Conservation (phyloP, 2,113 vertebrate genomes). For the Platysternon megacephalum region DNA sequence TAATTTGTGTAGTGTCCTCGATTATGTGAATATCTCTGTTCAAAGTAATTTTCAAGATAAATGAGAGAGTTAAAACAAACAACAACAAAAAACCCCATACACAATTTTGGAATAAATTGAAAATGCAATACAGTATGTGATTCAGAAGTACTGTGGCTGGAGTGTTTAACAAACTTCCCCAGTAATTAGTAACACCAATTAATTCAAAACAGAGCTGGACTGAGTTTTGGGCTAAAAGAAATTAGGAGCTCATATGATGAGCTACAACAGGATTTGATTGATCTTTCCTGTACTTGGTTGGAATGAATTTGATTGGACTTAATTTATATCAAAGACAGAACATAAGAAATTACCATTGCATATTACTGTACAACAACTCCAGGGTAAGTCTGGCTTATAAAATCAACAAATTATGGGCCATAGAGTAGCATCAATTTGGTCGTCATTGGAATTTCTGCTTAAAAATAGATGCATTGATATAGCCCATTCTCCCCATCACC, state of each 20-base stretch:
- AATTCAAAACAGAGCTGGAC: background rate
- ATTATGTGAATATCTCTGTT: background rate
- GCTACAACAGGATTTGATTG: background rate
- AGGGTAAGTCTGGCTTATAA: background rate
- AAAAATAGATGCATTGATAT: background rate
- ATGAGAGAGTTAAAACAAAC: background rate
- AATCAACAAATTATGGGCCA: background rate
- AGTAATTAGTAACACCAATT: rapidly evolving
- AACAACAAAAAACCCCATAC: rapidly evolving
- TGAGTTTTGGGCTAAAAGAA: background rate
- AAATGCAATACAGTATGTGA: background rate
- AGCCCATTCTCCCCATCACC: background rate
- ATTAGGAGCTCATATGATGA: background rate
- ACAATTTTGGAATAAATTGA: rapidly evolving
- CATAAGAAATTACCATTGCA: background rate
- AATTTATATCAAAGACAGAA: background rate
- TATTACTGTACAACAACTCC: background rate
- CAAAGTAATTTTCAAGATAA: background rate
- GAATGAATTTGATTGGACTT: background rate
- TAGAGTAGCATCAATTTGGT: background rate
- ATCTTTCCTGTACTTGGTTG: background rate
- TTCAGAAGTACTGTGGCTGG: rapidly evolving
- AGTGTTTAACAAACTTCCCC: background rate
- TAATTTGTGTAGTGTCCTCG: background rate
- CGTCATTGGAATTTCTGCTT: background rate